A percentile compares a stretch with the other conserved stretches of the same genome.
phyloP scores from a whole-genome alignment of 2,797 vertebrate species.

The Tenualosa ilisha region DNA sequence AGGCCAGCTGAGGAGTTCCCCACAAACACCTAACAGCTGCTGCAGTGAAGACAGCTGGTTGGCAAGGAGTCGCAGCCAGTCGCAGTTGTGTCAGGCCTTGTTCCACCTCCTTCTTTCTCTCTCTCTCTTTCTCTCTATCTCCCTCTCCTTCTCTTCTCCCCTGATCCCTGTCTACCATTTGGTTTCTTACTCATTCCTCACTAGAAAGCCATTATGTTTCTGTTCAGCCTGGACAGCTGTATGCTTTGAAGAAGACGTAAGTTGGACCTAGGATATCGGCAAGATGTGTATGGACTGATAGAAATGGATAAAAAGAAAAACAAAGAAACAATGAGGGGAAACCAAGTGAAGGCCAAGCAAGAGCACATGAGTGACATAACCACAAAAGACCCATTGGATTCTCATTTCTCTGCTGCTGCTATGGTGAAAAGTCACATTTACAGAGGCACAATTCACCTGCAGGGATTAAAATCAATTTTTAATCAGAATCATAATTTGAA shows the following conservation, averaged over 20 bases:
- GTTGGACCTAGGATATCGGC: too few relatives aligned
- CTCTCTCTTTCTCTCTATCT: background rate
- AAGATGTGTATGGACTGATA: too few relatives aligned
- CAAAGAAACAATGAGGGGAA: background rate
- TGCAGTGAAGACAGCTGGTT: background rate
- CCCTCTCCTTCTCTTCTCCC: background rate
- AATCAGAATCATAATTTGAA: too few relatives aligned
- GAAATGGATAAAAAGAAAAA: background rate
- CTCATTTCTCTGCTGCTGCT: background rate
- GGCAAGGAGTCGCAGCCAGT: background rate
- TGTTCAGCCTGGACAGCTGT: background rate
- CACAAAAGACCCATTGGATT: background rate
- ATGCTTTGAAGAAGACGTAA: too few relatives aligned
- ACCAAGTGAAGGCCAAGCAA: background rate
- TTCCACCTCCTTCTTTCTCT: background rate
- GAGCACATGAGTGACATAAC: background rate
- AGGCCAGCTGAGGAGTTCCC: background rate
- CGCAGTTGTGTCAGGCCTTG: background rate
- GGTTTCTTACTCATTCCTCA: background rate
- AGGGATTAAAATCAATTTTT: background rate
- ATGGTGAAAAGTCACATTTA: background rate
- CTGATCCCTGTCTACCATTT: background rate
- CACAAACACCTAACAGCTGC: background rate
- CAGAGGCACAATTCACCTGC: background rate
- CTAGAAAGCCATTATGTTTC: background rate